Base-by-base conservation (phyloP, 1,140 invertebrate genomes). In the Drosophila bocqueti region DNA sequence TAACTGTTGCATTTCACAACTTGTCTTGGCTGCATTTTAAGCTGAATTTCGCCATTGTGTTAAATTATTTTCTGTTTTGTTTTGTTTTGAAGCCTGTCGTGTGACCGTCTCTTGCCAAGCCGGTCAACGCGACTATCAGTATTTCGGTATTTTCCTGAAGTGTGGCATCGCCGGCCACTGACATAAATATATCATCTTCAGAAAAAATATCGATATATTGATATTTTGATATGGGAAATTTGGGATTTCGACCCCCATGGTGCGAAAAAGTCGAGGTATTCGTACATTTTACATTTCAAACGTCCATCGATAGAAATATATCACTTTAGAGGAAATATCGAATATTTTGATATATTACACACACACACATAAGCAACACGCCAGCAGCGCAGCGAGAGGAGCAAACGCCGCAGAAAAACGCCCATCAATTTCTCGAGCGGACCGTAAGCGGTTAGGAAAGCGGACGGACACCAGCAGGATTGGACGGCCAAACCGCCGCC, bases 381-480 rank as follows among this genome's bases (percentile, higher is more conserved):
- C 64, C 38, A 72, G 62, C 69, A 73, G 38, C 63, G 63, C 57
- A 65, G 36, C 40, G 36, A 64, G 54, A 58, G 61, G 52, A 64
- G 64, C 42, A 34, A 72, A 73, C 59, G 40, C 55, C 68, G 71
- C 54, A 72, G 63, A 84, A 86, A 84, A 82, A 86, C 83, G 83
- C 83, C 83, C 83, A 86, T 57, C 60, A 79, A 86, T 79, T 76
- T 76, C 52, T 61, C 43, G 24, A 71, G 46, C 24, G 43, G 47
- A 55, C 50, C 59, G 45, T 21, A 31, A 61, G 29, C 59, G 78
- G 73, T 72, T 72, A 67, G 47, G 29, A 62, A 24, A 54, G 31
- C 58, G 55, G 38, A 55, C 34, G 36, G 54, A 57, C 21, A 40
- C 54, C 54, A 57, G 50, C 54, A 40, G 54, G 54, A 57, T 57